Base-by-base conservation (phyloP, 1,140 invertebrate genomes). In the Oedothorax gibbosus region DNA sequence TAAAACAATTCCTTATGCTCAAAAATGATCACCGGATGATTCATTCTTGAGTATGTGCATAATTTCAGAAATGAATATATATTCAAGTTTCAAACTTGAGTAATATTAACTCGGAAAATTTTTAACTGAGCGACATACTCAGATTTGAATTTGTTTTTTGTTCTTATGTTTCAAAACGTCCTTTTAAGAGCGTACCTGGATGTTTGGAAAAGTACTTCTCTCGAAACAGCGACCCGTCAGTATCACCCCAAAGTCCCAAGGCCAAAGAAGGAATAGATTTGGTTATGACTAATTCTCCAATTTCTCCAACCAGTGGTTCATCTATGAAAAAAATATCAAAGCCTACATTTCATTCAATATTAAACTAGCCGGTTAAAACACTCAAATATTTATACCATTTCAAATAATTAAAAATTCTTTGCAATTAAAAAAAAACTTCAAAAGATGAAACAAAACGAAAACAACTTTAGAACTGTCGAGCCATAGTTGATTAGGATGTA, bases 251-350 rank as follows among this genome's bases (percentile, higher is more conserved):
- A 88, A 93, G 93, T 83, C 90, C 89, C 7, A 91, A 90, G 54
- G 93, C 93, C 92, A 93, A 93, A 18, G 90, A 91, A 0, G 93
- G 93, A 87, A 93, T 93, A 11, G 93, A 92, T 77, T 90, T 91
- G 6, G 90, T 89, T 88, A 92, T 92, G 12, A 93, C 92, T 10
- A 93, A 87, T 87, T 93, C 93, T 53, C 92, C 93, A 86, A 90
- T 89, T 83, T 90, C 89, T 85, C 91, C 91, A 71, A 88, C 88
- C 6, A 92, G 91, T 66, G 88, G 86, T 51, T 90, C 89, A 54
- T 91, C 91, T 91, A 83, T 18, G 69, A 56, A 53, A 54, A 56
- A 10, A 10, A 15, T 3, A 57, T 56, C 20, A 60, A 60, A n/a
- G 57, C 1, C n/a, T 7, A 60, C 57, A 60, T 60, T 60, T 60